Base-by-base conservation (phyloP, 2,888 invertebrate genomes). In the Tenthredo notha region DNA sequence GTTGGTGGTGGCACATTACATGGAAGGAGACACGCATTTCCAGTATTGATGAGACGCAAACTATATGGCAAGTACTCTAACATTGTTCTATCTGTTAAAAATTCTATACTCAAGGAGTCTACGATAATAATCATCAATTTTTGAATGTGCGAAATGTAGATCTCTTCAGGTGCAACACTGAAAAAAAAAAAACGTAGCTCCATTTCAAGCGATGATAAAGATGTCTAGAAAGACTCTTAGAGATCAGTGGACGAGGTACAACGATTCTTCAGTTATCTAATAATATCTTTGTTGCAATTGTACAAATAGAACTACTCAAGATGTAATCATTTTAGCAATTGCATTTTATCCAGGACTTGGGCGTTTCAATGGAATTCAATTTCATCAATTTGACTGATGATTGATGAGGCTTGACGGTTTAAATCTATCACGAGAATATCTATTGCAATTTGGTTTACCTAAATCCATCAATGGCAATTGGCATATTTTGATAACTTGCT, bases 21-120 rank as follows among this genome's bases (percentile, higher is more conserved):
- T 54, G 72, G 72, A 21, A 72, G n/a, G 25, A 84, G 12, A 21
- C 84, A 84, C 2, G 72, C 84, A n/a, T 74, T 21, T 37, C 72
- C 33, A 18, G 10, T 9, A 74, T 54, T 54, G 10, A 78, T 78
- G 18, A 58, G 58, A 4, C n/a, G 54, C 37, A 54, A 15, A n/a
- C 21, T 54, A 47, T 54, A 33, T 4, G 78, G 78, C n/a, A 78
- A 37, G 33, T 78, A 21, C 47, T 75, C 9, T 2, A 75, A 47
- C 10, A 25, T 54, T 70, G 58, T 37, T 29, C 37, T 54, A 12
- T 74, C 84, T n/a, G 33, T 74, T 12, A 84, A 25, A 21, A 84
- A 70, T 5, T 54, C 84, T 33, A 84, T 84, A 29, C 58, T 72
- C 43, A 84, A n/a, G n/a, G 84, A 84, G 33, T 84, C 84, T 54